A percentile compares a stretch with the other conserved stretches of the same genome.
Conservation (phyloP, 2,888 invertebrate genomes). For the Lasiommata megera region DNA sequence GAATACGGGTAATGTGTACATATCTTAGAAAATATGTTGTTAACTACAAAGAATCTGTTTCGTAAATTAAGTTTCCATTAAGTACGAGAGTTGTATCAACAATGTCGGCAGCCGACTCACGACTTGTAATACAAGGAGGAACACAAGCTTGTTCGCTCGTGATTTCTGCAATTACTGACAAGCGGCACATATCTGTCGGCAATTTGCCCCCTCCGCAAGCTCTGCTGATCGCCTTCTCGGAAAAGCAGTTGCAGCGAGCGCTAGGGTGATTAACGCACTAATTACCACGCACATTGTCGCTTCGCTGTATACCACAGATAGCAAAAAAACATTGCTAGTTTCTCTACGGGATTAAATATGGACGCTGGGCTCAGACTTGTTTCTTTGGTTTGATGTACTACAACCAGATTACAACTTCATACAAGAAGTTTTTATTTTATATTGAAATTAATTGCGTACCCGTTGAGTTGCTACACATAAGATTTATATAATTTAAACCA, state of each 20-base stretch:
- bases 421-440: neutral
- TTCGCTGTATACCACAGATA: conserved; percentile 34
- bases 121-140: conserved; percentile 34
- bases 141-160: conserved; percentile 41
- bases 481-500: no score
- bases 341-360: conserved; percentile 34
- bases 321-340: conserved; percentile 34
- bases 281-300: conserved; percentile 50
- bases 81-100: conserved; percentile 3
- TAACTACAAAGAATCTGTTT: neutral
- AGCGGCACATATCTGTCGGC: conserved; percentile 75
- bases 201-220: conserved; percentile 70
- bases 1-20: no score
- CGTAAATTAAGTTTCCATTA: neutral
- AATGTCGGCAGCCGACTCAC: conserved; percentile 5
- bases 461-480: neutral
- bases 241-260: conserved; percentile 70
- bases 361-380: conserved; percentile 22
- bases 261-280: conserved; percentile 71
- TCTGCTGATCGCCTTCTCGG: conserved; percentile 70
- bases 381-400: conserved; percentile 24
- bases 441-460: conserved; percentile 1
- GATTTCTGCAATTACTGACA: conserved; percentile 78
- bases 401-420: conserved; percentile 17
- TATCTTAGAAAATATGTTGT: no score